Evolutionary conservation across 2,797 vertebrate species (phyloP).

Genomic region (Coreius guichenoti): DNA sequence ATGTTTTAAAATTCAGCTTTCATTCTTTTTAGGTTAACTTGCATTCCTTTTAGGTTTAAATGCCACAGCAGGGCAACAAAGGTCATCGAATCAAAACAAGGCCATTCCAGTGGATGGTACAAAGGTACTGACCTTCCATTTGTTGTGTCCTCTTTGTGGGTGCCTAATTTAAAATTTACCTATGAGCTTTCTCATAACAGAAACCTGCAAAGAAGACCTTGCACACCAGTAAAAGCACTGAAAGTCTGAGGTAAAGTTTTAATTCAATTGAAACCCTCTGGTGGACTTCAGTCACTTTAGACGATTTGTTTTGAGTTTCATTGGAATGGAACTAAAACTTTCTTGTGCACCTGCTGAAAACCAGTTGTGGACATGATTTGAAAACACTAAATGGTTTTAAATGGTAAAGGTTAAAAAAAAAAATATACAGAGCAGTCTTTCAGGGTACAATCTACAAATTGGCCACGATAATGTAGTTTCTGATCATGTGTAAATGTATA

Average conservation of each 20-base stretch:
- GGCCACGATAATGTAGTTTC: background rate
- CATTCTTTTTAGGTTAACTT: background rate
- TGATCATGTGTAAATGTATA: background rate
- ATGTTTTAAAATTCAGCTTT: background rate
- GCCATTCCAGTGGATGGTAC: constrained; percentile 23
- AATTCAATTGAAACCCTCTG: fast-evolving
- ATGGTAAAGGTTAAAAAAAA: background rate
- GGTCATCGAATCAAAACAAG: background rate
- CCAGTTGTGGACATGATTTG: background rate
- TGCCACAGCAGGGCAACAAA: constrained; percentile 29
- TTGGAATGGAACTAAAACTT: background rate
- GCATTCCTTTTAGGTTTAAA: constrained; percentile 7
- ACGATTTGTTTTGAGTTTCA: too few species aligned
- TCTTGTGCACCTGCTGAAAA: background rate
- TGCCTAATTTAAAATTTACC: background rate
- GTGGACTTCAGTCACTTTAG: background rate
- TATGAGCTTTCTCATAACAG: constrained; percentile 8
- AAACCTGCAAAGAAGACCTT: constrained; percentile 51
- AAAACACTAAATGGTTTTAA: background rate
- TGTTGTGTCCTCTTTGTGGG: background rate
- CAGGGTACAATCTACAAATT: background rate
- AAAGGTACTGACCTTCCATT: constrained; percentile 35
- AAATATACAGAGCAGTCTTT: background rate
- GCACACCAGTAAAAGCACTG: constrained; percentile 69
- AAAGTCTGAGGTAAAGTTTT: constrained; percentile 64